Conservation (phyloP, 2,113 vertebrate genomes). For the Natator depressus region DNA sequence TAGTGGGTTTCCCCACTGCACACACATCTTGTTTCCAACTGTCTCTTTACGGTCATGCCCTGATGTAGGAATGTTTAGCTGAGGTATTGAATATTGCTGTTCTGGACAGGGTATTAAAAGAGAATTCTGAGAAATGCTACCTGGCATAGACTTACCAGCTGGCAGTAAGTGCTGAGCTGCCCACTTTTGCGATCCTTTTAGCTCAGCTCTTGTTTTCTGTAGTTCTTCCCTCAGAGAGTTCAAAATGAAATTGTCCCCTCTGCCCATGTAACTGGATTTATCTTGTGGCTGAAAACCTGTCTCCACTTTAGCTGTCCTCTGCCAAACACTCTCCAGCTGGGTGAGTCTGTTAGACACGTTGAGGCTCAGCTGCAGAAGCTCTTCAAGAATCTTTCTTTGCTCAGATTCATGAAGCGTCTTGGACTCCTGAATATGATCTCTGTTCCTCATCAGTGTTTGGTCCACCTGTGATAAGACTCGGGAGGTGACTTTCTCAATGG, state of each 20-base stretch:
- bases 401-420: constrained; percentile 29
- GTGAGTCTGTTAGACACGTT: constrained; percentile 75
- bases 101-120: not conserved
- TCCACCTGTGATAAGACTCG: constrained; percentile 71
- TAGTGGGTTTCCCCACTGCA: not conserved
- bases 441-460: constrained; percentile 63
- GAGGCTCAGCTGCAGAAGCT: constrained; percentile 77
- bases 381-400: constrained; percentile 73
- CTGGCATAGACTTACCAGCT: constrained; percentile 79
- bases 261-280: not conserved
- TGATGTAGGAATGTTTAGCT: not conserved
- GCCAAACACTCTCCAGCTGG: constrained; percentile 80
- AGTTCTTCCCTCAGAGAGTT: constrained; percentile 72
- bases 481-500: constrained; percentile 71
- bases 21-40: not conserved
- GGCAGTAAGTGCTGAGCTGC: constrained; percentile 79
- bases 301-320: constrained; percentile 10
- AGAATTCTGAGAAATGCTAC: not conserved
- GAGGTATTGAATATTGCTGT: not conserved
- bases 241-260: constrained; percentile 25
- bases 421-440: constrained; percentile 44
- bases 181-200: constrained; percentile 74
- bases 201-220: constrained; percentile 72
- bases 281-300: constrained; percentile 42
- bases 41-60: accelerated